These are phyloP conservation scores for Mesopsocus fuscifrons DNA, from an alignment of 2,888 invertebrate genomes.

Conservation along the genomic window DNA sequence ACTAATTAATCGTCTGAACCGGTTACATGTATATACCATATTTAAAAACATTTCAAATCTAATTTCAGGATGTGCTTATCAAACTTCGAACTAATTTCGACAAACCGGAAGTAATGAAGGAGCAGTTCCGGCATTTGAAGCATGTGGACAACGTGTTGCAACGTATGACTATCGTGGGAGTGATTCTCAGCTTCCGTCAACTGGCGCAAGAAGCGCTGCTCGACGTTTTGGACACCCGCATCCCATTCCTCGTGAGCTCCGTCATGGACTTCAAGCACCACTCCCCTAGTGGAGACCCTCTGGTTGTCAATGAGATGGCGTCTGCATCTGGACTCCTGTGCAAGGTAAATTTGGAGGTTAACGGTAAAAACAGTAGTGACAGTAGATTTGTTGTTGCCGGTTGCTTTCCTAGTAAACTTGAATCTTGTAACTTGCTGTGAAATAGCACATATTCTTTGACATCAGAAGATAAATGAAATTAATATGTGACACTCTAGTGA, in stretches of 20 bases:
- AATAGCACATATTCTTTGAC: too few species aligned
- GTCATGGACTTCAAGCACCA: constrained; percentile 88
- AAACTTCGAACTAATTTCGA: constrained; percentile 91
- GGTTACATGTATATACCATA: too few species aligned
- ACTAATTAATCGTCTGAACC: too few species aligned
- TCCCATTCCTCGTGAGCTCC: constrained; percentile 90
- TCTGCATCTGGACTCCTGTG: constrained; percentile 87
- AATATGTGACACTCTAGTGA: too few species aligned
- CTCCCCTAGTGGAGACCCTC: constrained; percentile 71
- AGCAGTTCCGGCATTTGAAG: constrained; percentile 74
- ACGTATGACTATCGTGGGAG: constrained; percentile 94
- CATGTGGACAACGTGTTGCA: constrained; percentile 91
- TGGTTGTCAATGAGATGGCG: constrained; percentile 93
- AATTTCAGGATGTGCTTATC: constrained; percentile 78
- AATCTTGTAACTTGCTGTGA: too few species aligned
- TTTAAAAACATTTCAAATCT: too few species aligned
- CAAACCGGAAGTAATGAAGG: constrained; percentile 96
- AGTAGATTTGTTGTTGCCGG: too few species aligned
- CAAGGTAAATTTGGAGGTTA: constrained; percentile 31
- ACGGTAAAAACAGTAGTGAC: too few species aligned
- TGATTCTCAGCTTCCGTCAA: constrained; percentile 87
- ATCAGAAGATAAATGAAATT: too few species aligned
- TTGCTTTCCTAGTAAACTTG: too few species aligned
- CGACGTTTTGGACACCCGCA: constrained; percentile 81
- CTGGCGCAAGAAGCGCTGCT: constrained; percentile 85